These are phyloP conservation scores for Tachyglossus aculeatus DNA, from an alignment of 2,797 vertebrate genomes.

Conservation along the genomic window DNA sequence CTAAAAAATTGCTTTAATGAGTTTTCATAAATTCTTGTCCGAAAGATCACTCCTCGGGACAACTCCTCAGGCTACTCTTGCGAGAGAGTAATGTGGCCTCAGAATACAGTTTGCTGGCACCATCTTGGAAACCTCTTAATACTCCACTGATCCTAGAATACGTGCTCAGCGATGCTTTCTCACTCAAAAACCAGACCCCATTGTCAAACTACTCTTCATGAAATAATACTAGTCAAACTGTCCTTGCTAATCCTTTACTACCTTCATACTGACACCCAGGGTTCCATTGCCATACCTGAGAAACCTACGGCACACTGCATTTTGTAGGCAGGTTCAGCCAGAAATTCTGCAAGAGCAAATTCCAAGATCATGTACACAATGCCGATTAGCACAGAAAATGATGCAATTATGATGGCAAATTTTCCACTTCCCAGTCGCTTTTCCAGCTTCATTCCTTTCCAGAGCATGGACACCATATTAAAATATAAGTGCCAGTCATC, in stretches of 20 bases:
- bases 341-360: slow-evolving; percentile 71
- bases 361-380: slow-evolving; percentile 87
- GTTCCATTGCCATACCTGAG: slow-evolving; percentile 80
- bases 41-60: no score
- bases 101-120: no score
- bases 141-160: no score
- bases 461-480: slow-evolving; percentile 94
- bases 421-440: slow-evolving; percentile 81
- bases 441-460: slow-evolving; percentile 90
- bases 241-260: no score
- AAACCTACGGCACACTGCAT: slow-evolving; percentile 89
- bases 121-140: no score
- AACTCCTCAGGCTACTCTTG: no score
- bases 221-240: background rate
- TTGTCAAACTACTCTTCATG: fast-evolving
- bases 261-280: background rate
- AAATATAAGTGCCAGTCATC: slow-evolving; percentile 95
- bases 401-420: slow-evolving; percentile 85
- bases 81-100: no score
- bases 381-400: slow-evolving; percentile 88
- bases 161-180: no score
- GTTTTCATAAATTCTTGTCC: no score
- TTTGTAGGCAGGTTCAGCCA: slow-evolving; percentile 78
- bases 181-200: no score
- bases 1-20: no score